Evolutionary conservation across 2,888 invertebrate genomes (phyloP).

Genomic region (Thecocarcelia acutangulata): DNA sequence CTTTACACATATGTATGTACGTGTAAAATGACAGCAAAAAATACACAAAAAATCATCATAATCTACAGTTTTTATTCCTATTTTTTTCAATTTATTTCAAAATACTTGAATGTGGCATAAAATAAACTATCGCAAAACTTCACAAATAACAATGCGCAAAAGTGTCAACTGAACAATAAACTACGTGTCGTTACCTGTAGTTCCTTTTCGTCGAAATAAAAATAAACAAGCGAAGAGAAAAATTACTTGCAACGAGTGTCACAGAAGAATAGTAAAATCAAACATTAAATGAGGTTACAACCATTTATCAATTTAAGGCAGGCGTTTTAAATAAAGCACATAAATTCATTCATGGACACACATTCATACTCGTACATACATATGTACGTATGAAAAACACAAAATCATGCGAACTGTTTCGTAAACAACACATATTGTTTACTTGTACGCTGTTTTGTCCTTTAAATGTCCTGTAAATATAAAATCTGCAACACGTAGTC

Average conservation of each 20-base stretch:
- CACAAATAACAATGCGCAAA: constrained; percentile 62
- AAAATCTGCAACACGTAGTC: constrained; percentile 68
- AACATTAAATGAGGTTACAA: constrained; percentile 66
- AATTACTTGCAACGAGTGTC: constrained; percentile 7
- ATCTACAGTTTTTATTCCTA: not conserved
- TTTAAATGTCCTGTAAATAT: constrained; percentile 53
- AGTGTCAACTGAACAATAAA: constrained; percentile 67
- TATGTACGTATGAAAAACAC: not conserved
- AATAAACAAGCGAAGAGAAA: too few species aligned
- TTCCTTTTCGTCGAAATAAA: constrained; percentile 25
- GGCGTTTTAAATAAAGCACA: constrained; percentile 33
- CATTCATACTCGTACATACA: too few species aligned
- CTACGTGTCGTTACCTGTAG: constrained; percentile 58
- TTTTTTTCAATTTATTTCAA: constrained; percentile 12
- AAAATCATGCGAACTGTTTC: not conserved
- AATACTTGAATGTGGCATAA: constrained; percentile 4
- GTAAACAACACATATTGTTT: constrained; percentile 11
- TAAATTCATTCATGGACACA: constrained; percentile 16
- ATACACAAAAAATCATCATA: constrained; percentile 11
- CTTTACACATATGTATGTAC: not conserved
- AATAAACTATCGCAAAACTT: constrained; percentile 38
- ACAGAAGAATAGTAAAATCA: constrained; percentile 50
- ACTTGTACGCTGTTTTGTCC: constrained; percentile 21
- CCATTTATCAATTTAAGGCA: constrained; percentile 61
- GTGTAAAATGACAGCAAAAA: constrained; percentile 3